These are phyloP conservation scores for Anoncus sp. DNA, from an alignment of 2,888 invertebrate genomes.

Conservation along the genomic window DNA sequence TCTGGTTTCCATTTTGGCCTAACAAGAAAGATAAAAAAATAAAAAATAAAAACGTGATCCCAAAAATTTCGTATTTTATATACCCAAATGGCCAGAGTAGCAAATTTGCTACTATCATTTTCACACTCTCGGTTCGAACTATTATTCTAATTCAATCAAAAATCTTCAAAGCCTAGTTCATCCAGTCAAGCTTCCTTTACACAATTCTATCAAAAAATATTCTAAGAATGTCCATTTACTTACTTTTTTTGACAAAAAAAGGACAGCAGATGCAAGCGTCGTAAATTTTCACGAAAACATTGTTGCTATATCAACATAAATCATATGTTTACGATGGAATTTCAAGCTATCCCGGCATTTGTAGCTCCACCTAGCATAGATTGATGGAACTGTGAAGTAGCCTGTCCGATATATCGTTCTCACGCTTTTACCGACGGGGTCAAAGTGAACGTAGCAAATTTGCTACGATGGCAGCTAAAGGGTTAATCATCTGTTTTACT, in stretches of 20 bases:
- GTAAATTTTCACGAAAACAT: not conserved
- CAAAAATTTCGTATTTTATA: not conserved
- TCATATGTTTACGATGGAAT: not conserved
- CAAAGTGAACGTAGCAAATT: constrained; percentile 2
- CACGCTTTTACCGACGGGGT: not conserved
- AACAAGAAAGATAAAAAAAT: not conserved
- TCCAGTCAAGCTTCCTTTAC: not conserved
- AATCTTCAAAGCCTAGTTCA: not conserved
- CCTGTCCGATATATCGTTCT: not conserved
- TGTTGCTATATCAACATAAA: not conserved
- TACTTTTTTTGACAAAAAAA: not conserved
- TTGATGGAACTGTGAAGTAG: not conserved
- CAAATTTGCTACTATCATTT: not conserved
- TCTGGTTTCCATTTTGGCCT: not conserved
- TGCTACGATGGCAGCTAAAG: no score
- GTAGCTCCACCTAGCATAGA: not conserved
- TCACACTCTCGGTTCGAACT: not conserved
- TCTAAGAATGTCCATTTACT: not conserved
- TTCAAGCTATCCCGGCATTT: no score
- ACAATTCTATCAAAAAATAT: not conserved
- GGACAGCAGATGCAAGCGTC: not conserved
- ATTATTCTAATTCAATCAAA: not conserved
- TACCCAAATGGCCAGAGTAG: not conserved
- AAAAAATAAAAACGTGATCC: not conserved
- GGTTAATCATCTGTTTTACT: no score